phyloP scores from a whole-genome alignment of 2,797 vertebrate species.

The Ctenopoma kingsleyae region DNA sequence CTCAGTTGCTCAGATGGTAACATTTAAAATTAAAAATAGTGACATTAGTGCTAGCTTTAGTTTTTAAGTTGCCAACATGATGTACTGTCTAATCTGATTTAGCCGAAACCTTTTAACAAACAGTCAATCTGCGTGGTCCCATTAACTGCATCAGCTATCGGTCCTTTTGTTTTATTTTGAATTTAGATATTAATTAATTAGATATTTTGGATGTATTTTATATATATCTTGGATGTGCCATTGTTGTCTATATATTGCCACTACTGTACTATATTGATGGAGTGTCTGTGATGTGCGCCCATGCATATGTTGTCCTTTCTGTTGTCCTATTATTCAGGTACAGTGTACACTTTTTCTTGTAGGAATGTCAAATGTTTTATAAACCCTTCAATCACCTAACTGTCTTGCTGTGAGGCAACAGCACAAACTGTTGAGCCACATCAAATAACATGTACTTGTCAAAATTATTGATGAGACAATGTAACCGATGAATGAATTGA shows the following conservation, averaged over 20 bases:
- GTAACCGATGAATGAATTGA: slow-evolving; percentile 3
- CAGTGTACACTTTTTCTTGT: background rate
- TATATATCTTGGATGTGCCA: background rate
- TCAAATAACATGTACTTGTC: background rate
- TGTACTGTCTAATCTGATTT: slow-evolving; percentile 44
- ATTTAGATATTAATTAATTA: slow-evolving; percentile 11
- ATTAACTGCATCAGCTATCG: background rate
- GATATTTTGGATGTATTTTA: background rate
- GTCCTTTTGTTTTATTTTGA: background rate
- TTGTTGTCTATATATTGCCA: background rate
- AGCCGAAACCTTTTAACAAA: slow-evolving; percentile 32
- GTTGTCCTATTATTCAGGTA: slow-evolving; percentile 9
- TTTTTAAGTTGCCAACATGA: background rate
- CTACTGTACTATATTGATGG: background rate
- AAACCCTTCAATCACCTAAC: background rate
- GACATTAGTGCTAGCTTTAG: slow-evolving; percentile 2
- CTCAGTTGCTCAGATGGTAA: background rate
- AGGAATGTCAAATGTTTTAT: background rate
- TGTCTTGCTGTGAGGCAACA: slow-evolving; percentile 9
- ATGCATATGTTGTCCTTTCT: background rate
- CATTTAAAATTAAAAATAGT: slow-evolving; percentile 35
- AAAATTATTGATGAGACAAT: slow-evolving; percentile 20
- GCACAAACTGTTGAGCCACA: slow-evolving; percentile 5
- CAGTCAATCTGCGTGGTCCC: slow-evolving; percentile 47
- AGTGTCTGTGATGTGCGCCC: background rate